A percentile compares a stretch with the other conserved stretches of the same genome.
Evolutionary conservation across 2,888 invertebrate species (phyloP).

Genomic region (Pycnomerus fuliginosus): DNA sequence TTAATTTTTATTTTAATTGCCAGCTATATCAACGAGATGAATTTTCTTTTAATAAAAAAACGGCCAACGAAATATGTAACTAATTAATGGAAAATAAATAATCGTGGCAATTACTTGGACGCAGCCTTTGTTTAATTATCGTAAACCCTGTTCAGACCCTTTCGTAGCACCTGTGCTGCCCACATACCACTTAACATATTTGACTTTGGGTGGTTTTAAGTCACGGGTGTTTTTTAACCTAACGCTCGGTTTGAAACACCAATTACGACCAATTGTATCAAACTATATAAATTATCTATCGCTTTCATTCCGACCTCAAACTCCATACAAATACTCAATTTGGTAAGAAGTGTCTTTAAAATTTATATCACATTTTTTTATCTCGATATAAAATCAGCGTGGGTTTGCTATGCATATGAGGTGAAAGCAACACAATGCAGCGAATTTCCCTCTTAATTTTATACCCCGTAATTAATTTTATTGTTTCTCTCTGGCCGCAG

Average conservation of each 20-base stretch:
- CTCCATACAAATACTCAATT: conserved; percentile 14
- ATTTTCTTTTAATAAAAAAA: conserved; percentile 3
- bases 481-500: too few species aligned
- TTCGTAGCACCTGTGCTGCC: conserved; percentile 26
- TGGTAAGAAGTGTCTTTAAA: conserved; percentile 16
- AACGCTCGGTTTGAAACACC: conserved; percentile 22
- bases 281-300: conserved; percentile 24
- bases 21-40: conserved; percentile 4
- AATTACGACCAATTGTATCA: conserved; percentile 25
- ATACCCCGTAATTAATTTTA: too few species aligned
- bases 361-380: conserved; percentile 13
- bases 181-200: conserved; percentile 30
- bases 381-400: conserved; percentile 15
- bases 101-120: conserved; percentile 24
- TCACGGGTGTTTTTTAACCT: conserved; percentile 14
- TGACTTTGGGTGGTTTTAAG: conserved; percentile 26
- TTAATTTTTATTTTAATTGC: conserved; percentile 16
- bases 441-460: too few species aligned
- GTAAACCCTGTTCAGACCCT: conserved; percentile 25
- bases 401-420: conserved; percentile 14
- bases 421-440: conserved; percentile 10
- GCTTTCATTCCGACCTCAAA: conserved; percentile 11
- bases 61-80: conserved; percentile 10
- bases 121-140: conserved; percentile 28
- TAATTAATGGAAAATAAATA: conserved; percentile 23